Evolutionary conservation across 2,797 vertebrate species (phyloP), one percentile per base, ranked within the genome.

Genomic region (Coregonus suidteri): DNA sequence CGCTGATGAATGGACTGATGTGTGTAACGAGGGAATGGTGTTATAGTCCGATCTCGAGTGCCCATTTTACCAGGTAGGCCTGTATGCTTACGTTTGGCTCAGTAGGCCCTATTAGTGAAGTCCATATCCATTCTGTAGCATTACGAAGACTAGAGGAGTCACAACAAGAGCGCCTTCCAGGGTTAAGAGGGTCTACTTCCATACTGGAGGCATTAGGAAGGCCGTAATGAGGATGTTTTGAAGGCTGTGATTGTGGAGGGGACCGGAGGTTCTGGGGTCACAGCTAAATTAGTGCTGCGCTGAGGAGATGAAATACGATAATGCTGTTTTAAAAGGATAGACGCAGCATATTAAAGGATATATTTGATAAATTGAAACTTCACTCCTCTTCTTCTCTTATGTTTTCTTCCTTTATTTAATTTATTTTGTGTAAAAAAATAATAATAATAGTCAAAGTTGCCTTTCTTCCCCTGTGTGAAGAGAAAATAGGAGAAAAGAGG

Each of bases 261-360:
- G 7, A 81, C 80, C n/a, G 70, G 31, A 79, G 75, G 80, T 89
- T 86, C 85, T 83, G 80, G 85, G 78, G 81, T 81, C 83, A 82
- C 80, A 78, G 74, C 78, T 81, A 79, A 85, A 85, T 88, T 25
- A 25, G 67, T 72, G 71, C 81, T 82, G 76, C 67, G 77, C 77
- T 81, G 13, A 3, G 34, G 71, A 83, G 82, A 93, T 90, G 82
- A 91, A 92, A 90, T 87, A 85, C 73, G 75, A 75, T 78, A 82
- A 85, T 77, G 82, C 77, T 74, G 76, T 83, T 86, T 83, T 53
- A 81, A 84, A 85, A 83, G 88, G 79, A 82, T 79, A 77, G 74
- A 68, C 77, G 84, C 83, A 64, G 20, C 86, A 6, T 83, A 87
- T 86, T 86, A 86, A 83, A 91, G 79, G 71, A 74, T 80, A 80